Conservation (phyloP, 2,888 invertebrate species). For the Athetis lepigone region DNA sequence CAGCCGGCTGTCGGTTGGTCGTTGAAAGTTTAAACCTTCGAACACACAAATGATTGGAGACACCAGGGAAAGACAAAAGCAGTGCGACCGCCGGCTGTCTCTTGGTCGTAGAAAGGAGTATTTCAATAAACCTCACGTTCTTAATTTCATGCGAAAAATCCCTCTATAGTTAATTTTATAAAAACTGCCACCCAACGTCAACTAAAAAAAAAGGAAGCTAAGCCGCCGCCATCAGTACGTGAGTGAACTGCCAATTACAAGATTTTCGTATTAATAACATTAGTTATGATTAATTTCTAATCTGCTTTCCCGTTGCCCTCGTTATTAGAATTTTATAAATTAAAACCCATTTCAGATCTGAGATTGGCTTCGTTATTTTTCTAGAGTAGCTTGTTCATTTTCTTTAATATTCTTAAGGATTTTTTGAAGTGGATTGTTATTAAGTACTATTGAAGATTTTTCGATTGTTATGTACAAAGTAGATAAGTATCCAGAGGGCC, state of each 20-base stretch:
- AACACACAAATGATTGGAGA: too few species aligned
- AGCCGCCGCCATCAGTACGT: constrained; percentile 28
- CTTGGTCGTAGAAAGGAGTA: too few species aligned
- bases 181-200: constrained; percentile 10
- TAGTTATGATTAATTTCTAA: constrained; percentile 52
- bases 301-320: constrained; percentile 19
- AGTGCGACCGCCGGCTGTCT: too few species aligned
- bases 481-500: too few species aligned
- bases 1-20: too few species aligned
- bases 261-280: constrained; percentile 50
- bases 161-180: too few species aligned
- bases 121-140: too few species aligned
- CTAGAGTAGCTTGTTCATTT: not conserved
- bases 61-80: too few species aligned
- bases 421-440: not conserved
- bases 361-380: constrained; percentile 21
- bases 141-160: too few species aligned
- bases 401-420: not conserved
- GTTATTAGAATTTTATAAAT: constrained; percentile 44
- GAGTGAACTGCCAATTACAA: constrained; percentile 46
- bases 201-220: constrained; percentile 25
- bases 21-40: too few species aligned
- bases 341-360: constrained; percentile 14
- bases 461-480: too few species aligned
- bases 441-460: too few species aligned